A percentile compares a stretch with the other conserved stretches of the same genome.
phyloP scores from a whole-genome alignment of 2,113 vertebrate species.

The Toxostoma redivivum region DNA sequence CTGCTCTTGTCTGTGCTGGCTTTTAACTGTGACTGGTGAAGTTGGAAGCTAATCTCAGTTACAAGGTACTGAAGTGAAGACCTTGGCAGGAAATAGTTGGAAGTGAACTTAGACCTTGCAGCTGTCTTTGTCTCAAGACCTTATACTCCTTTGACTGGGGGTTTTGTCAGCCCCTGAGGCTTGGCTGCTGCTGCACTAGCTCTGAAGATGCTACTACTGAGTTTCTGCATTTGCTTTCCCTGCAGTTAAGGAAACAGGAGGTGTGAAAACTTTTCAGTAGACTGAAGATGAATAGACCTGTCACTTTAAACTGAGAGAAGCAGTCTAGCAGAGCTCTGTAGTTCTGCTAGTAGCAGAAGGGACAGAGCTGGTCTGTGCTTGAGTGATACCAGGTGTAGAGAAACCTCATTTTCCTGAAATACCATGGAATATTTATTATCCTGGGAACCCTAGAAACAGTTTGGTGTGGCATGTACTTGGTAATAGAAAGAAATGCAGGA shows the following conservation, averaged over 20 bases:
- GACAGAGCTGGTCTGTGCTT: neutral
- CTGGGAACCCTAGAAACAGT: neutral
- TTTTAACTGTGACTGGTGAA: neutral
- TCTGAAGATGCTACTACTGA: neutral
- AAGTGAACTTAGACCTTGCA: neutral
- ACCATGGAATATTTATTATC: neutral
- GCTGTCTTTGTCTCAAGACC: neutral
- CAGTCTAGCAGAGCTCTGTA: neutral
- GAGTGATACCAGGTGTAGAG: neutral
- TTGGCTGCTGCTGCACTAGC: neutral
- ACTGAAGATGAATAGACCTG: neutral
- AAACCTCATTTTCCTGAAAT: neutral
- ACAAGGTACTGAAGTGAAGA: neutral
- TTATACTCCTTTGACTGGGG: neutral
- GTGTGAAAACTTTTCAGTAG: neutral
- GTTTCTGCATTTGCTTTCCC: neutral
- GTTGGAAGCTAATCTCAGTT: neutral
- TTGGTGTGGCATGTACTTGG: neutral
- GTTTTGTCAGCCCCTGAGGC: neutral
- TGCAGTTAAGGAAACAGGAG: neutral
- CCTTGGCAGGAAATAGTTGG: neutral
- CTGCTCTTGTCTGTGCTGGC: neutral
- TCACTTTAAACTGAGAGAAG: neutral
- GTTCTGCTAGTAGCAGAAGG: neutral
- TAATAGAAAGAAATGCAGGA: neutral